phyloP scores from a whole-genome alignment of 2,888 invertebrate genomes.

The Orthosia incerta region DNA sequence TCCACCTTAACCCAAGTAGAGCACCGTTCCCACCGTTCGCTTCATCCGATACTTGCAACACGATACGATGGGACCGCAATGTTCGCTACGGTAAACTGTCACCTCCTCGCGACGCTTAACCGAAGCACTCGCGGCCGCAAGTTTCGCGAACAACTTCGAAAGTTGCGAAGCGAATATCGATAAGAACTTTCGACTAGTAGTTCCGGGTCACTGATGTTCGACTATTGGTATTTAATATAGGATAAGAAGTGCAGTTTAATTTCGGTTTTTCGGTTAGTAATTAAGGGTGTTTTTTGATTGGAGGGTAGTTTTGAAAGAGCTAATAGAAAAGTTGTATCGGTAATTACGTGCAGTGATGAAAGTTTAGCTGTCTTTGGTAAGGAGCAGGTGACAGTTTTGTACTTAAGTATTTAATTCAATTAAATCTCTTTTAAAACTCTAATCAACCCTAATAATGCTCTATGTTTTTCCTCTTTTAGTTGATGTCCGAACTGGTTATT shows the following conservation, averaged over 20 bases:
- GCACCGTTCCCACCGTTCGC: conserved; percentile 27
- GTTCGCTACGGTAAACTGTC: conserved; percentile 80
- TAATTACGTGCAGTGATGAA: conserved; percentile 38
- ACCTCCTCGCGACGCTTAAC: conserved; percentile 70
- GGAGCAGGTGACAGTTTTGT: not conserved
- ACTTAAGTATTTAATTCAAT: not conserved
- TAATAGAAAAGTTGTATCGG: conserved; percentile 40
- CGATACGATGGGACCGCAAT: conserved; percentile 70
- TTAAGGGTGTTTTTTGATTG: conserved; percentile 37
- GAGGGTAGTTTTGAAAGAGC: not conserved
- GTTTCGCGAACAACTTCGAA: conserved; percentile 76
- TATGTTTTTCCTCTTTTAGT: not conserved
- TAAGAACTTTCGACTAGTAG: conserved; percentile 64
- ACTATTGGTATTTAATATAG: conserved; percentile 51
- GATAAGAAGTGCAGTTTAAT: conserved; percentile 7
- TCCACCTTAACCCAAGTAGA: conserved; percentile 35
- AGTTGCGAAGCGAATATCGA: conserved; percentile 76
- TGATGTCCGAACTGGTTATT: not conserved
- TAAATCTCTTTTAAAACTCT: not conserved
- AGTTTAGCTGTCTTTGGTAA: conserved; percentile 6
- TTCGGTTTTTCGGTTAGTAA: conserved; percentile 9
- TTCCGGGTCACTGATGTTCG: conserved; percentile 65
- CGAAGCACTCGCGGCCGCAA: conserved; percentile 77
- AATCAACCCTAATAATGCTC: not conserved
- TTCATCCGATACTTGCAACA: conserved; percentile 63